Evolutionary conservation across 2,113 vertebrate genomes (phyloP).

Genomic region (Mustela nigripes): DNA sequence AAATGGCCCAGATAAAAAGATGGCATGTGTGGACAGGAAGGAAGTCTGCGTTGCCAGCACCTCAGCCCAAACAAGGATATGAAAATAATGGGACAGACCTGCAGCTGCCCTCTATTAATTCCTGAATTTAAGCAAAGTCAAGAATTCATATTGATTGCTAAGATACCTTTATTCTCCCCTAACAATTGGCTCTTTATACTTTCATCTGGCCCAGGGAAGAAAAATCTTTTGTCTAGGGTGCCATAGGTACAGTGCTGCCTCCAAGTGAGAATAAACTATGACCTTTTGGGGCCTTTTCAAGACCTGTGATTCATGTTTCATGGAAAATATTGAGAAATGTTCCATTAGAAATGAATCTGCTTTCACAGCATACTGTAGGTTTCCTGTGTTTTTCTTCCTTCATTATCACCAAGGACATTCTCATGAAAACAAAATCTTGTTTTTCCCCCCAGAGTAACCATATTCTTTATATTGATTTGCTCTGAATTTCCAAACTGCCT

Average conservation of each 20-base stretch:
- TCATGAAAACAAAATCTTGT: conserved; percentile 57
- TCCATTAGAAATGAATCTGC: conserved; percentile 70
- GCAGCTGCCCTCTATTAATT: conserved; percentile 55
- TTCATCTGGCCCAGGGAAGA: conserved; percentile 48
- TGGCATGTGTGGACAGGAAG: conserved; percentile 72
- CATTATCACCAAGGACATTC: conserved; percentile 66
- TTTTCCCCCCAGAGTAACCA: background rate
- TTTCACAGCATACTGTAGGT: conserved; percentile 48
- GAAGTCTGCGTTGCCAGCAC: conserved; percentile 56
- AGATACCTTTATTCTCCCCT: background rate
- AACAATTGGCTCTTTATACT: conserved; percentile 63
- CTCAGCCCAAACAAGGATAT: conserved; percentile 52
- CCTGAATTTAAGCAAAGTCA: conserved; percentile 44
- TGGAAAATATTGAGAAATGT: conserved; percentile 79
- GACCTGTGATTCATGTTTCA: conserved; percentile 74
- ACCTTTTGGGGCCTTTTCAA: conserved; percentile 45
- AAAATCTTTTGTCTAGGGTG: conserved; percentile 45
- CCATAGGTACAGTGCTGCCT: conserved; percentile 39
- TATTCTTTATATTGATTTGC: conserved; percentile 24
- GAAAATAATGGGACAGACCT: conserved; percentile 38
- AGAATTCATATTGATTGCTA: conserved; percentile 30
- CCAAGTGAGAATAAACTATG: conserved; percentile 21
- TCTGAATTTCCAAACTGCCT: conserved; percentile 5
- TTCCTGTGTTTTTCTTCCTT: conserved; percentile 78
- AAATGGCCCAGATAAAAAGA: conserved; percentile 72